Evolutionary conservation across 2,113 vertebrate species (phyloP).

Genomic region (Brienomyrus brachyistius): DNA sequence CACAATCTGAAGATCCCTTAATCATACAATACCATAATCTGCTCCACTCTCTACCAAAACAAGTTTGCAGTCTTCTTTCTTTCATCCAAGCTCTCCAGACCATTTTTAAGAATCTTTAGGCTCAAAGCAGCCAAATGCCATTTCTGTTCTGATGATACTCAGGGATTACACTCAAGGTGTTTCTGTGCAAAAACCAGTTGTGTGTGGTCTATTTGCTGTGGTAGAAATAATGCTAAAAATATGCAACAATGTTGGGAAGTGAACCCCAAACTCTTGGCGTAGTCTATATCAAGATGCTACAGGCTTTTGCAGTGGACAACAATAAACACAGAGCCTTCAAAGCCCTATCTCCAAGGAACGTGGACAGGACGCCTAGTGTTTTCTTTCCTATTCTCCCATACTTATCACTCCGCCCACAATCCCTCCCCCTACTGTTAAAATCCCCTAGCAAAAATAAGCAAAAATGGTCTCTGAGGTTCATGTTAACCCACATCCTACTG

Average conservation of each 20-base stretch:
- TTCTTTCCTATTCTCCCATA: slow-evolving; percentile 7
- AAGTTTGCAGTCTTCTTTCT: background rate
- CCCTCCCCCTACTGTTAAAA: slow-evolving; percentile 20
- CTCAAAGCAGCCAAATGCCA: background rate
- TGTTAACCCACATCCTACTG: slow-evolving; percentile 36
- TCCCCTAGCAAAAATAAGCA: slow-evolving; percentile 36
- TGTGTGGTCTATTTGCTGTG: background rate
- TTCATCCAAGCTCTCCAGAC: background rate
- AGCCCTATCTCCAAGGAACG: background rate
- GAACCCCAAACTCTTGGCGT: background rate
- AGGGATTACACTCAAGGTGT: background rate
- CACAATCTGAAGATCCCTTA: background rate
- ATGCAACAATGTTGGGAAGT: slow-evolving; percentile 27
- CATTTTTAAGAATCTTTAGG: background rate
- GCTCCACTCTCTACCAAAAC: background rate
- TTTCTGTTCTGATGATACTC: background rate
- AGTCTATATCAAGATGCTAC: slow-evolving; percentile 35
- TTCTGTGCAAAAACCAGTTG: background rate
- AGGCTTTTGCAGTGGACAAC: slow-evolving; percentile 18
- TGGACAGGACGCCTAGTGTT: slow-evolving; percentile 29
- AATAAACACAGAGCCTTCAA: slow-evolving; percentile 35
- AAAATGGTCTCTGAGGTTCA: background rate
- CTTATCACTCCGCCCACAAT: background rate
- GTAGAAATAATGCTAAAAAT: background rate
- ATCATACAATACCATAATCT: background rate